Base-by-base conservation (phyloP, 2,888 invertebrate species). In the Craniophora ligustri region DNA sequence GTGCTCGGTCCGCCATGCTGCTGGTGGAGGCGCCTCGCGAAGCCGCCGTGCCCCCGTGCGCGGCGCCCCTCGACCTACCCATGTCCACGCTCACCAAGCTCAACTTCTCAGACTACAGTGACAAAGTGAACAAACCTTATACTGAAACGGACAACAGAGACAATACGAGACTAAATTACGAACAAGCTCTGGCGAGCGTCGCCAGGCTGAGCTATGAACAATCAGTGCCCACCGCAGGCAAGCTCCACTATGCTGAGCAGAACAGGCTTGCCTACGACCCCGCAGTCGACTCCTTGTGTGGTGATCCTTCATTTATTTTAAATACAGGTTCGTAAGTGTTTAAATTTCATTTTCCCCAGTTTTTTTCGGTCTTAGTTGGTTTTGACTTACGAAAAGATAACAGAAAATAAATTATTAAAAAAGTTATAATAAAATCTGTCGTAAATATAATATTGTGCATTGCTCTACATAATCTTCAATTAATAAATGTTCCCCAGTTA, bases 21-120 rank as follows among this genome's bases (percentile, higher is more conserved):
- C 95, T 96, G 84, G 96, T 96, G 90, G 96, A 96, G 94, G 92
- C 95, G 81, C 95, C 95, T 79, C 95, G 95, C 86, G 96, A 96
- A 93, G 95, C 96, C 85, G 96, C 96, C 90, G 96, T 96, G 88
- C 91, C 91, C 66, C 88, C 91, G 84, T 89, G 89, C 84, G 86
- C 86, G 85, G 87, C 87, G 79, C 89, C 88, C 69, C 75, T 90
- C 39, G 90, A 91, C 84, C 74, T 87, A 70, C 89, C 91, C 63
- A 92, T 92, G 93, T 92, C 92, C 72, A 81, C 91, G 35, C 84
- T 91, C 50, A 88, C 92, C 19, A 92, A 92, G 65, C 84, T 92
- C 28, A 89, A 88, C 78, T 92, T 92, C 78, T 81, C 92, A 79
- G 93, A 93, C 92, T 93, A 91, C 70, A 89, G 91, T 89, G 90